These are phyloP conservation scores for Temnothorax ravouxi DNA, from an alignment of 2,888 invertebrate genomes.

Conservation along the genomic window DNA sequence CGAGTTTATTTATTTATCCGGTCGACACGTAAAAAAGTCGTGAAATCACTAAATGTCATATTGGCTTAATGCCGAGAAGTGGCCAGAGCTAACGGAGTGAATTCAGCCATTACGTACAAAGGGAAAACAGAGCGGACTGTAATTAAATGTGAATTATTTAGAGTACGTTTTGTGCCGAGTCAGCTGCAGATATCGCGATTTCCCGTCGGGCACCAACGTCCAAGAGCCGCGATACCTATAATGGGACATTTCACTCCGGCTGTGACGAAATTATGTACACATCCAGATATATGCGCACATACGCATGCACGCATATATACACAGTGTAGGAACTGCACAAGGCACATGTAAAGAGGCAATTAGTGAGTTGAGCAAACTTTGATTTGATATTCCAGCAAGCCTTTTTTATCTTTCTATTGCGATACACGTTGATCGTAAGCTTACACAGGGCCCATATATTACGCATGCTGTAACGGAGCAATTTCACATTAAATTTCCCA, in stretches of 20 bases:
- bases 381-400: not conserved
- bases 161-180: conserved; percentile 56
- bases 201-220: not conserved
- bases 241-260: conserved; percentile 1
- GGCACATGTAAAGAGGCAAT: conserved; percentile 20
- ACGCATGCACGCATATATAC: not conserved
- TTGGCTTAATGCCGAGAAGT: conserved; percentile 8
- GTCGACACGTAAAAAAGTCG: conserved; percentile 26
- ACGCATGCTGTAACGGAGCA: conserved; percentile 4
- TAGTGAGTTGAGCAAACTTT: not conserved
- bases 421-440: not conserved
- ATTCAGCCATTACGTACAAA: conserved; percentile 36
- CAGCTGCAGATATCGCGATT: conserved; percentile 55
- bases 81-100: conserved; percentile 8
- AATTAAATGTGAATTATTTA: conserved; percentile 68
- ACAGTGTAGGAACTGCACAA: not conserved
- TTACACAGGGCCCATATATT: conserved; percentile 3
- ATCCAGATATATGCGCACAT: not conserved
- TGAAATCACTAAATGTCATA: conserved; percentile 28
- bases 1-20: conserved; percentile 21
- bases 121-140: conserved; percentile 49
- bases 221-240: conserved; percentile 36
- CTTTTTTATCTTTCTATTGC: conserved; percentile 9
- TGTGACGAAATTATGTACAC: conserved; percentile 21
- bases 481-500: conserved; percentile 40